These are phyloP conservation scores for Homalodisca vitripennis DNA, from an alignment of 1,140 invertebrate species.

Conservation along the genomic window DNA sequence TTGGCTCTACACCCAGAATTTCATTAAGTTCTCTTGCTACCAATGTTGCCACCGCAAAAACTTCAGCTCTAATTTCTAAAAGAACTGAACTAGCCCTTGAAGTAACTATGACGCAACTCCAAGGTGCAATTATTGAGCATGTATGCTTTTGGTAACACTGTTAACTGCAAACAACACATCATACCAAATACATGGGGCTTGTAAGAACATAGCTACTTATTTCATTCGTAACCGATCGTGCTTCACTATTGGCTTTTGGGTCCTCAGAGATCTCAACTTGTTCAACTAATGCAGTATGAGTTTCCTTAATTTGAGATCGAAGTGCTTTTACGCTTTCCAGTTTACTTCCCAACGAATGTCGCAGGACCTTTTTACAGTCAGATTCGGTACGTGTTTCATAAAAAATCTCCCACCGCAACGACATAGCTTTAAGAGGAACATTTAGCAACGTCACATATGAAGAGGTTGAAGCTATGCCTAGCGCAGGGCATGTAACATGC, in stretches of 20 bases:
- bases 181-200: background rate
- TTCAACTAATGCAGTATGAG: slow-evolving; percentile 6
- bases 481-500: too few relatives aligned
- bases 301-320: slow-evolving; percentile 6
- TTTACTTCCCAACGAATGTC: slow-evolving; percentile 44
- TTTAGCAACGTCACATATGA: too few relatives aligned
- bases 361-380: slow-evolving; percentile 43
- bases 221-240: slow-evolving; percentile 3
- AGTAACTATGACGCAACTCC: too few relatives aligned
- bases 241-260: slow-evolving; percentile 17
- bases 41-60: too few relatives aligned
- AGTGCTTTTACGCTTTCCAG: slow-evolving; percentile 40
- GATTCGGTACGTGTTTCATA: too few relatives aligned
- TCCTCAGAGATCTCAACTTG: background rate
- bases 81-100: too few relatives aligned
- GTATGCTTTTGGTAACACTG: background rate
- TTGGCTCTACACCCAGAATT: background rate
- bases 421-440: too few relatives aligned
- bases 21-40: background rate
- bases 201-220: slow-evolving; percentile 18
- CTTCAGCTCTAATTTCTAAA: background rate
- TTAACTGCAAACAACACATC: background rate
- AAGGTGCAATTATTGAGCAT: background rate
- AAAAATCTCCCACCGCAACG: too few relatives aligned
- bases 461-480: too few relatives aligned